A percentile compares a stretch with the other conserved stretches of the same genome.
Conservation (phyloP, 1,140 invertebrate species). For the Babylonia areolata region DNA sequence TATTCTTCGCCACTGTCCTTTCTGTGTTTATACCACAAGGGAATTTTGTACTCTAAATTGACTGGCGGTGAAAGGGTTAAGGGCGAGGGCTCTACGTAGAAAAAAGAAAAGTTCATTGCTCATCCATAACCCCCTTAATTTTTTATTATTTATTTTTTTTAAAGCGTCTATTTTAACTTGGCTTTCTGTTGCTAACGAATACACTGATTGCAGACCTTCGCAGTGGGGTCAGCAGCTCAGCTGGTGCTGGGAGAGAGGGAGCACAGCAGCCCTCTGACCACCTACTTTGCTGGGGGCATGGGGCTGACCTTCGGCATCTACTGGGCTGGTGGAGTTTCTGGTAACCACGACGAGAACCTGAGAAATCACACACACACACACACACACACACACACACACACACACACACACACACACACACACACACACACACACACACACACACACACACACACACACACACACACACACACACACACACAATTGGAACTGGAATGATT, state of each 20-base stretch:
- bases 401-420: constrained; percentile 22
- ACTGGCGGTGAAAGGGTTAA: too few species aligned
- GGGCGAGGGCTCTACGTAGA: too few species aligned
- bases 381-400: not conserved
- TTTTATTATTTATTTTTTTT: too few species aligned
- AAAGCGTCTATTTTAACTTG: too few species aligned
- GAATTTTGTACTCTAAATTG: too few species aligned
- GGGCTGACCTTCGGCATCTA: constrained; percentile 60
- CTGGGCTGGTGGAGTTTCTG: constrained; percentile 58
- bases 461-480: not conserved
- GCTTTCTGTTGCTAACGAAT: too few species aligned
- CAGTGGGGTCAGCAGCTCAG: constrained; percentile 59
- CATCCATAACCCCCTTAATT: too few species aligned
- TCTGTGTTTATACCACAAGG: too few species aligned
- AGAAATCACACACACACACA: not conserved
- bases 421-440: not conserved
- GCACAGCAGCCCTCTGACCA: constrained; percentile 55
- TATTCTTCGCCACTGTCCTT: too few species aligned
- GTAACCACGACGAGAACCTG: constrained; percentile 23
- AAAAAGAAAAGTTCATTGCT: too few species aligned
- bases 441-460: not conserved
- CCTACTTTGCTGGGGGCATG: constrained; percentile 61
- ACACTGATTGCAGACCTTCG: constrained; percentile 59
- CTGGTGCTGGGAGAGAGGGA: constrained; percentile 49
- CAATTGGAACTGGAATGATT: too few species aligned